Percentiles rank a stretch among this genome's conserved stretches.
Evolutionary conservation across 1,140 invertebrate species (phyloP).

Genomic region (Magallana ariakensis): DNA sequence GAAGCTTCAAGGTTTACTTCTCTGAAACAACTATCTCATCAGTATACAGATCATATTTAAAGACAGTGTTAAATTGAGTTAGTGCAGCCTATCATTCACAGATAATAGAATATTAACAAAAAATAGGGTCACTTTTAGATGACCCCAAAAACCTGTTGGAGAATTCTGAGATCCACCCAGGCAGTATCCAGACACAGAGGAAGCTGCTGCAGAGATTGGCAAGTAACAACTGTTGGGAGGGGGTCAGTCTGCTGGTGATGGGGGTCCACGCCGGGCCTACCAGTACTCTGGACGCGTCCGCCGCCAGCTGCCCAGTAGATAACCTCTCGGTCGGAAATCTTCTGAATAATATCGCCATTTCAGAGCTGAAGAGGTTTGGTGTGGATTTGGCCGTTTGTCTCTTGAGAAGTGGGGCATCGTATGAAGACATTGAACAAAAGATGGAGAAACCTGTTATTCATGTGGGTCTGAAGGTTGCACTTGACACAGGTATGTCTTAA

Average conservation of each 20-base stretch:
- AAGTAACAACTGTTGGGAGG: slow-evolving; percentile 50
- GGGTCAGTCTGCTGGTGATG: slow-evolving; percentile 45
- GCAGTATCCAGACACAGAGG: neutral
- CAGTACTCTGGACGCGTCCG: slow-evolving; percentile 12
- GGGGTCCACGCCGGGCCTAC: slow-evolving; percentile 37
- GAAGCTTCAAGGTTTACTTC: no score
- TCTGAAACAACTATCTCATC: no score
- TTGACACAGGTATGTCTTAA: slow-evolving; percentile 39
- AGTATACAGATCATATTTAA: no score
- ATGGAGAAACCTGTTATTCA: slow-evolving; percentile 36
- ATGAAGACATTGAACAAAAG: slow-evolving; percentile 45
- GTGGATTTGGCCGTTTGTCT: slow-evolving; percentile 41
- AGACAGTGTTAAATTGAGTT: no score
- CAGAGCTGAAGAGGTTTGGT: slow-evolving; percentile 49
- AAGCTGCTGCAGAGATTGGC: slow-evolving; percentile 43
- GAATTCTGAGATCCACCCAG: neutral
- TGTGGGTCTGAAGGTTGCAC: slow-evolving; percentile 25
- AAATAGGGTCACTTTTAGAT: neutral
- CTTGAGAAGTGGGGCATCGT: slow-evolving; percentile 51
- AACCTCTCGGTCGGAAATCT: slow-evolving; percentile 46
- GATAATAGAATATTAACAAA: no score
- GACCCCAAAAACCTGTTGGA: neutral
- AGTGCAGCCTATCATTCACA: no score
- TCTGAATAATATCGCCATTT: neutral
- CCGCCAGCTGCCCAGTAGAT: neutral